These are phyloP conservation scores for Venustaconcha ellipsiformis DNA, from an alignment of 1,140 invertebrate species.

Conservation along the genomic window DNA sequence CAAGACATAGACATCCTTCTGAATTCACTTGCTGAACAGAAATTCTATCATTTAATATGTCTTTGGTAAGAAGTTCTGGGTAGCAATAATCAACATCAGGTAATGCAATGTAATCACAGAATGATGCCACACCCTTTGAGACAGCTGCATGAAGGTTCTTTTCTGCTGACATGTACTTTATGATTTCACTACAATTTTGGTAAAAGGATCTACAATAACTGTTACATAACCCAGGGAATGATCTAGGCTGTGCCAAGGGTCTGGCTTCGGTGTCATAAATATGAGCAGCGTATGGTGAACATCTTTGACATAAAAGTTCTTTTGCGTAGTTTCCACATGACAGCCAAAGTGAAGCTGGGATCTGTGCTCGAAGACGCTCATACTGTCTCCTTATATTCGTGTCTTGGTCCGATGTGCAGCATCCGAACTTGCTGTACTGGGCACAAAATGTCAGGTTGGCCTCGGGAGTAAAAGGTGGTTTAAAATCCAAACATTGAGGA, in stretches of 20 bases:
- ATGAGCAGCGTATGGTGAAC: conserved; percentile 63
- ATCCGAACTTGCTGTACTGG: conserved; percentile 57
- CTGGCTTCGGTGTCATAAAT: conserved; percentile 54
- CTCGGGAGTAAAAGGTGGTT: conserved; percentile 56
- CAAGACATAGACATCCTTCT: conserved; percentile 61
- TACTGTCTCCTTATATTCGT: conserved; percentile 27
- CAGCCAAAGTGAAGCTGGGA: conserved; percentile 19
- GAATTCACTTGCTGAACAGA: conserved; percentile 34
- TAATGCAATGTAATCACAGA: conserved; percentile 47
- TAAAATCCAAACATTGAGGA: conserved; percentile 64
- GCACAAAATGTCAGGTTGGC: conserved; percentile 49
- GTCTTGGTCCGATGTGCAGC: conserved; percentile 51
- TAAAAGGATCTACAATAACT: conserved; percentile 51
- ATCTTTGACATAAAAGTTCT: conserved; percentile 56
- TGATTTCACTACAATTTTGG: conserved; percentile 39
- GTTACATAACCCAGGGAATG: conserved; percentile 54
- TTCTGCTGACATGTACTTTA: conserved; percentile 16
- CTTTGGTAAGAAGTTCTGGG: conserved; percentile 54
- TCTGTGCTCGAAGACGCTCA: conserved; percentile 12
- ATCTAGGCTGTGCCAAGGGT: conserved; percentile 8
- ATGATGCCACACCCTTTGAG: conserved; percentile 22
- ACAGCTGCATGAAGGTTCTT: conserved; percentile 4
- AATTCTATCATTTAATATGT: conserved; percentile 41
- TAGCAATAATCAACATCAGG: conserved; percentile 62
- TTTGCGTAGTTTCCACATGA: conserved; percentile 41